Evolutionary conservation across 2,797 vertebrate genomes (phyloP).

Genomic region (Streptopelia turtur): DNA sequence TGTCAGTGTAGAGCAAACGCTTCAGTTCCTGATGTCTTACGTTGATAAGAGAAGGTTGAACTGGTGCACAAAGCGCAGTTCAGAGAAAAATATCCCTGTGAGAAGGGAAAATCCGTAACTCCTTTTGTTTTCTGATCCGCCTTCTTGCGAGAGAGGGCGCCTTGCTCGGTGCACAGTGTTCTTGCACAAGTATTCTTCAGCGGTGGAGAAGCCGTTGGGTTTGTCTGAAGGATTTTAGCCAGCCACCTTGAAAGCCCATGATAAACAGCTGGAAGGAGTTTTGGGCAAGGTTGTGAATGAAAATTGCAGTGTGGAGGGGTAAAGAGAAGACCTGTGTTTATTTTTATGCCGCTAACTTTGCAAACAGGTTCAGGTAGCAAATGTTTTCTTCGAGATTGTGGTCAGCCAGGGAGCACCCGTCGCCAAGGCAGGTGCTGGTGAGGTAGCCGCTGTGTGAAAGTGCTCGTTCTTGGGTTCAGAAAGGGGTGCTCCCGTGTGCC

Average conservation of each 20-base stretch:
- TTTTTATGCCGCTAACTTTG: not conserved
- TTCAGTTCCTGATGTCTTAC: not conserved
- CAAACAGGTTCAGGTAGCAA: too few species aligned
- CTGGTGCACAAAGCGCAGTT: not conserved
- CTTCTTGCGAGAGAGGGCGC: constrained; percentile 15
- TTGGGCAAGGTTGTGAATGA: not conserved
- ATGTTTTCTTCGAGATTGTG: not conserved
- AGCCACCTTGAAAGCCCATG: not conserved
- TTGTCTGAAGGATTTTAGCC: not conserved
- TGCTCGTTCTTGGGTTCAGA: fast-evolving
- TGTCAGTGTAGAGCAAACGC: not conserved
- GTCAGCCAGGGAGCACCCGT: not conserved
- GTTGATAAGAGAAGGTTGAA: not conserved
- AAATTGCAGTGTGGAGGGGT: not conserved
- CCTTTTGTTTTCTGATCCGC: not conserved
- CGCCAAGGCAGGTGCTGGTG: not conserved
- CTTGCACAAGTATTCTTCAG: not conserved
- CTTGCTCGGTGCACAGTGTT: not conserved
- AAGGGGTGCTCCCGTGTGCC: not conserved
- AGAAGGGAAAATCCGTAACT: not conserved
- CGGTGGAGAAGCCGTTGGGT: not conserved
- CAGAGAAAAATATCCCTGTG: not conserved
- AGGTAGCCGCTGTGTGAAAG: not conserved
- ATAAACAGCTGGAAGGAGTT: not conserved
- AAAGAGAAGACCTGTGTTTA: not conserved